Base-by-base conservation (phyloP, 1,140 invertebrate species). In the Eumeta japonica region DNA sequence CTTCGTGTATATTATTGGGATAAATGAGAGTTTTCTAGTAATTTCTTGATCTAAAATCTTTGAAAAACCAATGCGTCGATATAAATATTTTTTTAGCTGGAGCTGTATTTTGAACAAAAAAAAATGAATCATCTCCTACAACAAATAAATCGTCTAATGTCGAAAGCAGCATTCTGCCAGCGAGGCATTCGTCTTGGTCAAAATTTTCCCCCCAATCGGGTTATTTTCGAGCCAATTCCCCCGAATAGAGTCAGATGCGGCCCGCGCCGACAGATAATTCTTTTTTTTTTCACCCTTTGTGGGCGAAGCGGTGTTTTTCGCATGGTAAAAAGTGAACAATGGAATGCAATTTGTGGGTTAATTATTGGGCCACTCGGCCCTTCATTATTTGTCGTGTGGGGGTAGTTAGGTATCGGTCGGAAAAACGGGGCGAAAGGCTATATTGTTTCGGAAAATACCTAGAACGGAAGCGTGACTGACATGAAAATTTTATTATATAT, bases 291-390 rank as follows among this genome's bases (percentile, higher is more conserved):
- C 55, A 54, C 57, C 60, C 60, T 52, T 57, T 49, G 44, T 43
- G 58, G 58, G 63, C 57, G 28, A 10, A 13, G 13, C 28, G 13
- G 4, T 13, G 7, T 30, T 30, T 30, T 30, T 30, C n/a, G n/a
- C 41, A 55, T 43, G 57, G 59, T 74, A 70, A 74, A 74, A 71
- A 74, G 56, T 67, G 70, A 71, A 74, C 70, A 71, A 74, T 74
- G 68, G 70, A 58, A 62, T 67, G 70, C 70, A 71, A 74, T 74
- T 73, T 74, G 68, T 61, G 64, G 66, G 58, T 55, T 58, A 73
- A 65, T 65, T 68, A 30, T 30, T 61, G 45, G 70, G 60, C 52
- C 62, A 60, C 13, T 11, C 28, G 52, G 45, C 45, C 48, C 57
- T 61, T 68, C 64, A 73, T 73, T 65, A n/a, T n/a, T n/a, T n/a